phyloP scores from a whole-genome alignment of 2,888 invertebrate species.

The Lasioglossum leucozonium region DNA sequence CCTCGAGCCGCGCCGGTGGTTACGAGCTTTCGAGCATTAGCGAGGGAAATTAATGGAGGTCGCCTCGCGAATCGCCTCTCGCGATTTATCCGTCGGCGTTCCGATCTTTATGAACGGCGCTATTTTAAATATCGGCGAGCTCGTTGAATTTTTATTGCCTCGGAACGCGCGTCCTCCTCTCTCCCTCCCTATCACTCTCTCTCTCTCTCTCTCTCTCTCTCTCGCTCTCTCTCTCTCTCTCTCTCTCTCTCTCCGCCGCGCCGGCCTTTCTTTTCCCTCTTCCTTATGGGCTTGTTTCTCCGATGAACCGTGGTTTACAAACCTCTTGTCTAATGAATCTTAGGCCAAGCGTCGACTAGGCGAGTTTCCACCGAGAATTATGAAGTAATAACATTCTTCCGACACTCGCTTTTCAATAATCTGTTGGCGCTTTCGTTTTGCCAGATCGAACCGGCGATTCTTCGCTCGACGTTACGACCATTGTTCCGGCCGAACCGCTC shows the following conservation, averaged over 20 bases:
- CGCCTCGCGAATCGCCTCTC: constrained; percentile 38
- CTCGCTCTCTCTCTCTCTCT: neutral
- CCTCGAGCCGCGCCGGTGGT: constrained; percentile 25
- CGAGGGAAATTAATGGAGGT: constrained; percentile 58
- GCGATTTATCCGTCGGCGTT: constrained; percentile 48
- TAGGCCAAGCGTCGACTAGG: neutral
- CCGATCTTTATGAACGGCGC: constrained; percentile 44
- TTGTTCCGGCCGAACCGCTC: neutral
- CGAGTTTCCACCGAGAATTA: constrained; percentile 12
- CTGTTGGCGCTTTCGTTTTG: neutral
- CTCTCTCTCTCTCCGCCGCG: neutral
- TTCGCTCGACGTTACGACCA: neutral
- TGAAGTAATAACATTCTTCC: constrained; percentile 15
- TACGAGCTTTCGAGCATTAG: constrained; percentile 44
- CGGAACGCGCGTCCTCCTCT: neutral
- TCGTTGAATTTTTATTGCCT: constrained; percentile 44
- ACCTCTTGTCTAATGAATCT: constrained; percentile 17
- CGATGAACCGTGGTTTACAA: constrained; percentile 12
- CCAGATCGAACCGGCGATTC: neutral
- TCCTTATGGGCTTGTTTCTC: constrained; percentile 16
- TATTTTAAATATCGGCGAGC: constrained; percentile 53
- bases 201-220: neutral
- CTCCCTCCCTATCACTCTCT: neutral
- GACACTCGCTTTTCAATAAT: constrained; percentile 13
- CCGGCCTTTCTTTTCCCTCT: neutral